Conservation (phyloP, 1,140 invertebrate genomes). For the Aricia agestis region DNA sequence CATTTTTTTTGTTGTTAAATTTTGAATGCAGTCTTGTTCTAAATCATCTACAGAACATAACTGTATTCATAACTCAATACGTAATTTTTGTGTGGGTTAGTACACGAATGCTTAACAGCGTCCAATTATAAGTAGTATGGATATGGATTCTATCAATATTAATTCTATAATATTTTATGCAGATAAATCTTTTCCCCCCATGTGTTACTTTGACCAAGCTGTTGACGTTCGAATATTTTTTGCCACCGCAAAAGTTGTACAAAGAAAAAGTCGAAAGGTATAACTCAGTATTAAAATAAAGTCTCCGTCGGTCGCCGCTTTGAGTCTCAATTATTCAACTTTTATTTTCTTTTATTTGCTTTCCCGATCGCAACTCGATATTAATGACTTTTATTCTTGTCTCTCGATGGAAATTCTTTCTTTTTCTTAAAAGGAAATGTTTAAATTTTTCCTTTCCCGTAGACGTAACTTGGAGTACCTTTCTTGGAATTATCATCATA, state of each 20-base stretch:
- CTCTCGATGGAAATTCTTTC: neutral
- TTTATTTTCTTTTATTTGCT: neutral
- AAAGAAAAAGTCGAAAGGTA: neutral
- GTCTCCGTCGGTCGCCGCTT: neutral
- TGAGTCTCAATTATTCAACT: neutral
- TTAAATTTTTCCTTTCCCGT: neutral
- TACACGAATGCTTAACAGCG: no score
- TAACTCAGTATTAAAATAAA: neutral
- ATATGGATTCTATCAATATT: no score
- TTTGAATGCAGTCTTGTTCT: no score
- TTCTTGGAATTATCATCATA: neutral
- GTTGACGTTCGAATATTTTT: no score
- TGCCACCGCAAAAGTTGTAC: neutral
- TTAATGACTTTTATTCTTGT: conserved; percentile 3
- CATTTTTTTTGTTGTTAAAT: no score
- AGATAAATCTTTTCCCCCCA: no score
- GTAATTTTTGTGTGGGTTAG: no score
- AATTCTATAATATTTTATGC: no score
- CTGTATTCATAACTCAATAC: no score
- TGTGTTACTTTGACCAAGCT: no score
- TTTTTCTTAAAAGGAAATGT: neutral
- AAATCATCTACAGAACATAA: no score
- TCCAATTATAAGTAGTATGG: no score
- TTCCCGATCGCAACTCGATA: neutral
- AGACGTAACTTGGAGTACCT: neutral